Conservation (phyloP, 2,113 vertebrate species). For the Cebus imitator region DNA sequence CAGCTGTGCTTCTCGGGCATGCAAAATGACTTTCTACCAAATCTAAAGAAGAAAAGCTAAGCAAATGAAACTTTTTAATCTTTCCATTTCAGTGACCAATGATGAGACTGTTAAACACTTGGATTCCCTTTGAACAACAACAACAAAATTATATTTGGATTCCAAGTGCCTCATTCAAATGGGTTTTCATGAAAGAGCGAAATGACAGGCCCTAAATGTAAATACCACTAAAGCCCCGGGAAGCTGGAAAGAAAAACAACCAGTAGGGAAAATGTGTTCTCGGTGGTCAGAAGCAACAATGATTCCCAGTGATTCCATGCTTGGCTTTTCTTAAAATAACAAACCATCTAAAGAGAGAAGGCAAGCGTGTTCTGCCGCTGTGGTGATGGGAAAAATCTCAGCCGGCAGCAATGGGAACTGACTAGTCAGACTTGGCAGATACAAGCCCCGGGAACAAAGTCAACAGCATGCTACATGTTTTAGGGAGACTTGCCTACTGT, state of each 20-base stretch:
- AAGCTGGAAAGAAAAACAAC: conserved; percentile 59
- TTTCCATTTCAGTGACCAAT: conserved; percentile 23
- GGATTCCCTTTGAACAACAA: conserved; percentile 17
- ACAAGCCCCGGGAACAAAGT: not conserved
- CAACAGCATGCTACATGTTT: not conserved
- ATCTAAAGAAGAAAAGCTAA: conserved; percentile 19
- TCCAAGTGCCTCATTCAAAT: not conserved
- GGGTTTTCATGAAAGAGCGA: conserved; percentile 51
- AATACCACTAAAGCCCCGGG: conserved; percentile 40
- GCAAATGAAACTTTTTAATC: not conserved
- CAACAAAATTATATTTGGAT: not conserved
- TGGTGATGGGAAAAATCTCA: conserved; percentile 36
- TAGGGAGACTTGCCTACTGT: not conserved
- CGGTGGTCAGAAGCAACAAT: conserved; percentile 68
- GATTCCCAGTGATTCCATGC: conserved; percentile 46
- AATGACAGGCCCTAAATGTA: conserved; percentile 39
- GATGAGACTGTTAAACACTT: not conserved
- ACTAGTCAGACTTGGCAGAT: not conserved
- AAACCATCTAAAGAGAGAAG: conserved; percentile 32
- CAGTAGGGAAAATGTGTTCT: conserved; percentile 55
- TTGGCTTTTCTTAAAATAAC: conserved; percentile 80
- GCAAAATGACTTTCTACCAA: not conserved
- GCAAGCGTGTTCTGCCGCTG: not conserved
- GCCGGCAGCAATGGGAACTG: not conserved
- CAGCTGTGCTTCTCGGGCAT: not conserved